Percentiles rank a stretch among this genome's conserved stretches.
Evolutionary conservation across 1,140 invertebrate genomes (phyloP).

Genomic region (Drosophila insularis): DNA sequence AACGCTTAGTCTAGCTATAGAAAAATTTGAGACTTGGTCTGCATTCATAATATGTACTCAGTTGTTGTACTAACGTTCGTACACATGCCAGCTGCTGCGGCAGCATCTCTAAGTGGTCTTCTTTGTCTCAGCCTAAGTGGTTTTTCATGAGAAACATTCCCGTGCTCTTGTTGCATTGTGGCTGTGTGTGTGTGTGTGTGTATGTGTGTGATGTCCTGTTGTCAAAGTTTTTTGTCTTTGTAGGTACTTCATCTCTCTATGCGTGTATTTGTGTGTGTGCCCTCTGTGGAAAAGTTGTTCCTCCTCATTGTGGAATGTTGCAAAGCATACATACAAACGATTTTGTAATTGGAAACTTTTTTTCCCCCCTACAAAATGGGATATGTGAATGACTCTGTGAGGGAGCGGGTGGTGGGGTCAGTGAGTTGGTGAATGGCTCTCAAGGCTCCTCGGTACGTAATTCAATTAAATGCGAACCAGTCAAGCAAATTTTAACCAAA

Average conservation of each 20-base stretch:
- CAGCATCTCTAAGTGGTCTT: slow-evolving; percentile 54
- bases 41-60: neutral
- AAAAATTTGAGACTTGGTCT: slow-evolving; percentile 22
- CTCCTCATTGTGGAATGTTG: slow-evolving; percentile 37
- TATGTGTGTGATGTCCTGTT: slow-evolving; percentile 1
- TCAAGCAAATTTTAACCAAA: slow-evolving; percentile 13
- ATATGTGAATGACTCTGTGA: slow-evolving; percentile 31
- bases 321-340: slow-evolving; percentile 38
- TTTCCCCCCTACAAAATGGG: slow-evolving; percentile 1
- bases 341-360: slow-evolving; percentile 67
- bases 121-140: slow-evolving; percentile 66
- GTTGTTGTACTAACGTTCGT: neutral
- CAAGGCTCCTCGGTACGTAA: slow-evolving; percentile 14
- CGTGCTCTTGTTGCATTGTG: slow-evolving; percentile 34
- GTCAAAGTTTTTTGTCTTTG: slow-evolving; percentile 33
- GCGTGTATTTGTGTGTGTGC: neutral
- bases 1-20: slow-evolving; percentile 46
- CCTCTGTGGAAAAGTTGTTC: slow-evolving; percentile 43
- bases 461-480: slow-evolving; percentile 53
- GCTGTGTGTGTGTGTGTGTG: no score
- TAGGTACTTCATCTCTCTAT: slow-evolving; percentile 32
- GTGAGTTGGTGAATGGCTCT: neutral
- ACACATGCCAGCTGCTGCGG: slow-evolving; percentile 29
- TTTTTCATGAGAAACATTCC: slow-evolving; percentile 68
- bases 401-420: neutral